Evolutionary conservation across 1,140 invertebrate genomes (phyloP).

Genomic region (Drosophila hydei): DNA sequence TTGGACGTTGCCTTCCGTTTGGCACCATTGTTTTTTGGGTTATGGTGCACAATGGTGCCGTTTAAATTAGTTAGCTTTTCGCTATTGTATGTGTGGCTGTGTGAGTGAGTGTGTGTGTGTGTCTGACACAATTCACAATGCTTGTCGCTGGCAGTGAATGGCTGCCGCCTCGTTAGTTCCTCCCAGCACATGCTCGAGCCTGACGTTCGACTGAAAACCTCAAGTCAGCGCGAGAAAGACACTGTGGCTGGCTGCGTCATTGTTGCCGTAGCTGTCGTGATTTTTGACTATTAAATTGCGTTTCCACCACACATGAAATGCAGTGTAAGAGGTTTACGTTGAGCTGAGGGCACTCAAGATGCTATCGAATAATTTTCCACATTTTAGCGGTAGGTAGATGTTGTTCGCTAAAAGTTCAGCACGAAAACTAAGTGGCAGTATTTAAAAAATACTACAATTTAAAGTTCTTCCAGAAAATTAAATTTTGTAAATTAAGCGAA

Average conservation of each 20-base stretch:
- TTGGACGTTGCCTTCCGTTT: slow-evolving; percentile 50
- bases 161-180: slow-evolving; percentile 20
- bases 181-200: slow-evolving; percentile 9
- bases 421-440: neutral
- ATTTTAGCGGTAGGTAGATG: neutral
- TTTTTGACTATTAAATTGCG: slow-evolving; percentile 38
- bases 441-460: too few species aligned
- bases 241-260: slow-evolving; percentile 18
- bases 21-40: slow-evolving; percentile 65
- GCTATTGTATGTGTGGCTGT: slow-evolving; percentile 15
- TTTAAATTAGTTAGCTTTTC: slow-evolving; percentile 79
- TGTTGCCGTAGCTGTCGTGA: slow-evolving; percentile 27
- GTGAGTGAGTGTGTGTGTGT: slow-evolving; percentile 29
- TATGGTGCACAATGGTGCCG: slow-evolving; percentile 72
- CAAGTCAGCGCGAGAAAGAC: slow-evolving; percentile 15
- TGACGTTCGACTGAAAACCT: slow-evolving; percentile 8
- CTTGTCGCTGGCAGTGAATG: slow-evolving; percentile 52
- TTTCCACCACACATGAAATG: slow-evolving; percentile 6
- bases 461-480: too few species aligned
- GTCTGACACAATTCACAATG: slow-evolving; percentile 65
- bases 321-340: neutral
- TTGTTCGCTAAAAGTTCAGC: neutral
- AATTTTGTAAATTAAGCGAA: too few species aligned
- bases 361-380: neutral
- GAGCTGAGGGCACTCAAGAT: neutral